phyloP scores from a whole-genome alignment of 2,113 vertebrate genomes.

The Platichthys stellatus region DNA sequence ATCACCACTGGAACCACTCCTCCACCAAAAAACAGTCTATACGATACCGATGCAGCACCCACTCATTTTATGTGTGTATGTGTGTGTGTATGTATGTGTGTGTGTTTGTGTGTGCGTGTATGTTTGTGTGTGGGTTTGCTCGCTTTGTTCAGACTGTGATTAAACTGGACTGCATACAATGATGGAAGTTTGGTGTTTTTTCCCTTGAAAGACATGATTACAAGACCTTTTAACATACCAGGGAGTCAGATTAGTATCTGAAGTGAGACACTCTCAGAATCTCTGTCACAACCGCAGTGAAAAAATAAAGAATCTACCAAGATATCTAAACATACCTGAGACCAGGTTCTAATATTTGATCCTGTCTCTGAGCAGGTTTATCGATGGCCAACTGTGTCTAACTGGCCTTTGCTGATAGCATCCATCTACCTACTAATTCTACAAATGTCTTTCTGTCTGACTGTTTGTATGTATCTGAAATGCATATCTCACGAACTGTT shows the following conservation, averaged over 20 bases:
- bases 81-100: background rate
- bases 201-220: background rate
- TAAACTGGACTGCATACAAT: conserved; percentile 41
- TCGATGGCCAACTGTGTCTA: no score
- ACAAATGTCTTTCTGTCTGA: no score
- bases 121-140: conserved; percentile 4
- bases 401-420: no score
- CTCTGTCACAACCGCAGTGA: background rate
- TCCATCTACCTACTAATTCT: no score
- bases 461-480: no score
- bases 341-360: background rate
- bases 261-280: background rate
- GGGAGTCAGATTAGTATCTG: background rate
- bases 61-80: conserved; percentile 12
- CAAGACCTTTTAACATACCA: no score
- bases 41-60: conserved; percentile 51
- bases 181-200: conserved; percentile 30
- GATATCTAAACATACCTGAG: background rate
- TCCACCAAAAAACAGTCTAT: conserved; percentile 42
- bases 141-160: conserved; percentile 32
- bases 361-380: no score
- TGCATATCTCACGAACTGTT: no score
- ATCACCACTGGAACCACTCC: conserved; percentile 36
- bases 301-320: background rate
- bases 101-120: background rate